These are phyloP conservation scores for Drosophila colorata DNA, from an alignment of 2,888 invertebrate species.

Conservation along the genomic window DNA sequence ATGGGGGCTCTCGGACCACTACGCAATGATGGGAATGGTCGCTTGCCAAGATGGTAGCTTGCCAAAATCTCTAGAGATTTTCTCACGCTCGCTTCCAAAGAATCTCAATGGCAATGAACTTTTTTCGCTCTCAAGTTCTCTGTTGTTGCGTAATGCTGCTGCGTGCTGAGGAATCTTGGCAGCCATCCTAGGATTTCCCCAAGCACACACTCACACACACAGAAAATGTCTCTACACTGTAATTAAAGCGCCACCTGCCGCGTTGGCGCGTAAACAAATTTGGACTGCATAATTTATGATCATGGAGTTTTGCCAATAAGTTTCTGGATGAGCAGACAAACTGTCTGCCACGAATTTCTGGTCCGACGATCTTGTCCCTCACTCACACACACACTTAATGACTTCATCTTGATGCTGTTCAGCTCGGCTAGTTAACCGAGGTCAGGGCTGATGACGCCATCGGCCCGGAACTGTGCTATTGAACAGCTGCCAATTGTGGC, in stretches of 20 bases:
- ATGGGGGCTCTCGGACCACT: constrained; percentile 20
- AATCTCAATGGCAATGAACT: constrained; percentile 73
- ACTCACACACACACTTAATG: constrained; percentile 47
- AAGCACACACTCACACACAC: constrained; percentile 25
- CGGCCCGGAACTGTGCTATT: constrained; percentile 60
- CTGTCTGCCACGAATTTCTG: constrained; percentile 53
- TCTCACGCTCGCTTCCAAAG: constrained; percentile 74
- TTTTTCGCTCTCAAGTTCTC: constrained; percentile 57
- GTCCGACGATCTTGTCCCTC: constrained; percentile 26
- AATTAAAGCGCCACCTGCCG: constrained; percentile 76
- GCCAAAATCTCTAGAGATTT: constrained; percentile 72
- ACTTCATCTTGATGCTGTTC: constrained; percentile 39
- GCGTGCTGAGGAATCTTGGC: constrained; percentile 69
- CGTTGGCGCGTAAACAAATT: constrained; percentile 71
- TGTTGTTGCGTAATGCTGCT: constrained; percentile 66
- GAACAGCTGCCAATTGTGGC: constrained; percentile 78
- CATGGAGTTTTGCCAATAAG: constrained; percentile 85
- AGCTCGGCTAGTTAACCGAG: constrained; percentile 60
- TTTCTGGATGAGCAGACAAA: constrained; percentile 69
- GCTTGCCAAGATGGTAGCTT: constrained; percentile 75
- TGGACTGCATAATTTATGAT: constrained; percentile 83
- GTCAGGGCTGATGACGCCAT: constrained; percentile 67
- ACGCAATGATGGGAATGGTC: constrained; percentile 64
- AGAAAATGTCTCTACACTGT: constrained; percentile 47
- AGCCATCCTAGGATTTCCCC: constrained; percentile 71